Evolutionary conservation across 2,888 invertebrate species (phyloP), one percentile per base, ranked within the genome.

Genomic region (Seira ritae): DNA sequence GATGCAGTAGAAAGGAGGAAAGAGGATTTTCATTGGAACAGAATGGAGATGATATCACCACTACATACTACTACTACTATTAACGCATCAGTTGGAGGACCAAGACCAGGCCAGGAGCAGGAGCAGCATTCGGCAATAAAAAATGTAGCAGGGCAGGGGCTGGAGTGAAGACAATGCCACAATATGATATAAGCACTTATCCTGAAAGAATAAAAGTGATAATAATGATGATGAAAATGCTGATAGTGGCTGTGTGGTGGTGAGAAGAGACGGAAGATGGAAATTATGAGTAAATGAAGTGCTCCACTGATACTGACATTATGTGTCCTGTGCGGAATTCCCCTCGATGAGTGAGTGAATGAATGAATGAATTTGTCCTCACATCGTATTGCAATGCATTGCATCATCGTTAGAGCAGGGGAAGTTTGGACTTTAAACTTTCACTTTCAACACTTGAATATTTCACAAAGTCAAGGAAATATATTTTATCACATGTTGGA

Each of bases 221-320:
- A 37, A 31, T 68, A 17, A n/a, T 15, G 17, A 31, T 68, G 68
- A 68, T 68, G 31, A 37, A n/a, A 31, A 31, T 31, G 8, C 31
- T 31, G 31, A 31, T 31, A 31, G 31, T 31, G 31, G 31, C 8
- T 2, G 31, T 31, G 31, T 31, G 37, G 15, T 8, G 12, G 55
- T 55, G 55, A 55, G 55, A 55, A 55, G 12, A 12, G 15, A 55
- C 55, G 55, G 55, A 55, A 55, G 55, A 55, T 17, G 55, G 17
- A 55, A 55, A 55, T 55, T 55, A 55, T 55, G 55, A 55, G 12
- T 55, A n/a, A 55, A 55, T 55, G n/a, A 55, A 55, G 55, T 55
- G 55, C 55, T 55, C 55, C 55, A n/a, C 55, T 55, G 55, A 55
- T 55, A 55, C 55, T 55, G 17, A 55, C 55, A 17, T 55, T n/a